phyloP scores from a whole-genome alignment of 2,113 vertebrate genomes.

The Limnothrissa miodon region DNA sequence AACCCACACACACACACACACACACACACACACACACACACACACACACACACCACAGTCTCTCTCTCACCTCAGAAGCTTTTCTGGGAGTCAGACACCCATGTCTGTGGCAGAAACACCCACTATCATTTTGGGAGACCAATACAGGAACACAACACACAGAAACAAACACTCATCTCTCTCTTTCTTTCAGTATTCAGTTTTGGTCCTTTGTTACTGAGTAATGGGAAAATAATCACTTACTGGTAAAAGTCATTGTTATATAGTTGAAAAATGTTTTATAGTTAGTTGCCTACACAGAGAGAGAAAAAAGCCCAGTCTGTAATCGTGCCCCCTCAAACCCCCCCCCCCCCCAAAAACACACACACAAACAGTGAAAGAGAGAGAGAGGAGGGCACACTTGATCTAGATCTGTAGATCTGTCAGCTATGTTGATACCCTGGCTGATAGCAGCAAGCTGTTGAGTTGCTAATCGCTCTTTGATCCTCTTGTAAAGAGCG shows the following conservation, averaged over 20 bases:
- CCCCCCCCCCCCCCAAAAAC: not conserved
- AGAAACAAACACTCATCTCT: too few relatives aligned
- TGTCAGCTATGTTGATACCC: not conserved
- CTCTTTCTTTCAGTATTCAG: too few relatives aligned
- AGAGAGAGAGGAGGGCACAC: not conserved
- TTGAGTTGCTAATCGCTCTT: constrained; percentile 10
- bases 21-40: constrained; percentile 9
- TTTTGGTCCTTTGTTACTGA: too few relatives aligned
- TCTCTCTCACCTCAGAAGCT: too few relatives aligned
- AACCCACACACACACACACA: not conserved
- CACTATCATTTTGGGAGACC: too few relatives aligned
- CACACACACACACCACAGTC: not conserved
- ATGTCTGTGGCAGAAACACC: too few relatives aligned
- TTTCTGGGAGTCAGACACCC: too few relatives aligned
- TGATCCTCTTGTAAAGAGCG: constrained; percentile 1
- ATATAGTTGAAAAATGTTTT: too few relatives aligned
- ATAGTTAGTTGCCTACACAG: too few relatives aligned
- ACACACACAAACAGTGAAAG: not conserved
- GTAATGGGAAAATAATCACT: too few relatives aligned
- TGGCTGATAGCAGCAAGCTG: constrained; percentile 1
- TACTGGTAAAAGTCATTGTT: too few relatives aligned
- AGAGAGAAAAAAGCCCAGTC: not conserved
- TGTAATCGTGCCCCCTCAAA: not conserved
- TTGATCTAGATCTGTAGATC: not conserved
- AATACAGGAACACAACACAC: too few relatives aligned